These are phyloP conservation scores for Eupsilia transversa DNA, from an alignment of 2,888 invertebrate genomes.

Conservation along the genomic window DNA sequence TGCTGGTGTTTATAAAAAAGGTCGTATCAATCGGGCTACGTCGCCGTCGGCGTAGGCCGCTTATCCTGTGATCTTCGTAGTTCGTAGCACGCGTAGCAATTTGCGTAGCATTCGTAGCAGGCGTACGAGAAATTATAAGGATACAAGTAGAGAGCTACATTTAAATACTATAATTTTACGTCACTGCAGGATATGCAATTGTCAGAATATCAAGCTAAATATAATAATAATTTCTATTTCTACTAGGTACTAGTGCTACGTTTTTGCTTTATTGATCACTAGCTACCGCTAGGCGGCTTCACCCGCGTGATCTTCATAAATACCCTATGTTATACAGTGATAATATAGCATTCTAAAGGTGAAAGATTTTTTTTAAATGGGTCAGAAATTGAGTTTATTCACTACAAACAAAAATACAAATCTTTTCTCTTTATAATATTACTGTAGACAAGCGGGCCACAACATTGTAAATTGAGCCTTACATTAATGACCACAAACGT, in stretches of 20 bases:
- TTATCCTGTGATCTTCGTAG: neutral
- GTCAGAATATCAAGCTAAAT: neutral
- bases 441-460: neutral
- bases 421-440: no score
- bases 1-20: neutral
- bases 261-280: neutral
- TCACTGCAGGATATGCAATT: neutral
- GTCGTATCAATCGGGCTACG: neutral
- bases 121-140: neutral
- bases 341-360: no score
- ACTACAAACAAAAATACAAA: no score
- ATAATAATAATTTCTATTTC: neutral
- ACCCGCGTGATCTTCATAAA: no score
- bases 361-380: no score
- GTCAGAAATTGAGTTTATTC: no score
- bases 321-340: no score
- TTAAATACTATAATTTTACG: neutral
- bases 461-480: neutral
- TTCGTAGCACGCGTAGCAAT: slow-evolving; percentile 13
- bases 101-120: slow-evolving; percentile 5
- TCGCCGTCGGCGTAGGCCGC: neutral
- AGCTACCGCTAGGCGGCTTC: no score
- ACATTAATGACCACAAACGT: neutral
- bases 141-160: neutral
- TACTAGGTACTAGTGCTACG: neutral